Percentiles rank a stretch among this genome's conserved stretches.
Conservation (phyloP, 1,140 invertebrate genomes). For the Heliconius melpomene region DNA sequence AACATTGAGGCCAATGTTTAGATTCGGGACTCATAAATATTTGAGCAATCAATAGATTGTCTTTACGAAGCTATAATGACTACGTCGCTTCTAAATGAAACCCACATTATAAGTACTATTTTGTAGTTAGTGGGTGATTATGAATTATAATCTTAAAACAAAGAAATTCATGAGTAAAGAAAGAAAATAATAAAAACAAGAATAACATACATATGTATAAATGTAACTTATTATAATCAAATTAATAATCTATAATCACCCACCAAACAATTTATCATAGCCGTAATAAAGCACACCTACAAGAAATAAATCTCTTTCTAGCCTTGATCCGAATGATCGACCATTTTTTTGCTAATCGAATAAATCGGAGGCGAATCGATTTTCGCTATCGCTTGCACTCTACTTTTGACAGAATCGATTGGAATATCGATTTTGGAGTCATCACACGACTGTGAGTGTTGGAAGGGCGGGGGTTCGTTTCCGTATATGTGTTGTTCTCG, state of each 20-base stretch:
- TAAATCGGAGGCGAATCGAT: conserved; percentile 71
- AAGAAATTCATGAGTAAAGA: not conserved
- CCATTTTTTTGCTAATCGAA: conserved; percentile 75
- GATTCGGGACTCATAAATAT: conserved; percentile 39
- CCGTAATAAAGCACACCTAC: conserved; percentile 61
- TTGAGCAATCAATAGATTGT: conserved; percentile 63
- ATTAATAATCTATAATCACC: conserved; percentile 5
- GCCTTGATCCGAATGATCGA: conserved; percentile 69
- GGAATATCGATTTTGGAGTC: conserved; percentile 68
- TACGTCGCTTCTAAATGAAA: conserved; percentile 45
- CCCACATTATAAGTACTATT: conserved; percentile 47
- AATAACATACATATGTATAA: not conserved
- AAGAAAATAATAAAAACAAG: not conserved
- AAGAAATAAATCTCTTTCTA: conserved; percentile 58
- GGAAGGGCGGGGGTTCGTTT: conserved; percentile 65
- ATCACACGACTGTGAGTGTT: conserved; percentile 61
- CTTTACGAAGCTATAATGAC: conserved; percentile 48
- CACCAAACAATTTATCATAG: conserved; percentile 46
- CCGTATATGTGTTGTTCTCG: conserved; percentile 76
- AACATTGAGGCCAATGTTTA: not conserved
- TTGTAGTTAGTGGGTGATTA: not conserved
- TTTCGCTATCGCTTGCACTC: conserved; percentile 67
- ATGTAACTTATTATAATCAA: not conserved
- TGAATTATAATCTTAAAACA: not conserved
- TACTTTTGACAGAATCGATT: conserved; percentile 69